Percentiles rank a stretch among this genome's conserved stretches.
phyloP scores from a whole-genome alignment of 2,113 vertebrate species.

The Saimiri boliviensis region DNA sequence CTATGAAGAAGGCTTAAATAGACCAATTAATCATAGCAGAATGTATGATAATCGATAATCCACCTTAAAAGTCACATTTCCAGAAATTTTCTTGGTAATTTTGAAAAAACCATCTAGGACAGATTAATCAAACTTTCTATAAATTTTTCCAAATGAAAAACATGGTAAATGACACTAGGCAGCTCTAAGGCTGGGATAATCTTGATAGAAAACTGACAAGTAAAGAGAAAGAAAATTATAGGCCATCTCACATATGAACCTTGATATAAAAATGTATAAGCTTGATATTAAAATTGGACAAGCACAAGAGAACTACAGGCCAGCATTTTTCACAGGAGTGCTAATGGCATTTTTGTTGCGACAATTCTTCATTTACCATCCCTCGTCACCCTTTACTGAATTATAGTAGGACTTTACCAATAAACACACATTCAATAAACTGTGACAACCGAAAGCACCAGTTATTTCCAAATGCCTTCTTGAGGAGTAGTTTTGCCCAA shows the following conservation, averaged over 20 bases:
- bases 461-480: neutral
- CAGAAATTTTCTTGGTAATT: neutral
- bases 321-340: neutral
- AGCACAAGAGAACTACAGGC: neutral
- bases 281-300: neutral
- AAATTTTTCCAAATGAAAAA: neutral
- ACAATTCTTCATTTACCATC: conserved; percentile 2
- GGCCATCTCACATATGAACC: neutral
- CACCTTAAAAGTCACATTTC: neutral
- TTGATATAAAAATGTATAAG: neutral
- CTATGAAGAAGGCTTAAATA: neutral
- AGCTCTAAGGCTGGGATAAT: neutral
- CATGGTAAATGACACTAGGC: neutral
- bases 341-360: neutral
- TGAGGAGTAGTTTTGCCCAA: neutral
- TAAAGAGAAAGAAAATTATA: neutral
- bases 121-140: neutral
- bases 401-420: neutral
- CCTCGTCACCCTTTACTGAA: neutral
- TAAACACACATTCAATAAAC: neutral
- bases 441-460: neutral
- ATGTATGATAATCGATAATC: neutral
- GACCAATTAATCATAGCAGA: neutral
- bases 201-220: neutral
- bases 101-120: neutral